A percentile compares a stretch with the other conserved stretches of the same genome.
These are phyloP conservation scores for Drosophila mimica DNA, from an alignment of 2,888 invertebrate genomes.

Conservation along the genomic window DNA sequence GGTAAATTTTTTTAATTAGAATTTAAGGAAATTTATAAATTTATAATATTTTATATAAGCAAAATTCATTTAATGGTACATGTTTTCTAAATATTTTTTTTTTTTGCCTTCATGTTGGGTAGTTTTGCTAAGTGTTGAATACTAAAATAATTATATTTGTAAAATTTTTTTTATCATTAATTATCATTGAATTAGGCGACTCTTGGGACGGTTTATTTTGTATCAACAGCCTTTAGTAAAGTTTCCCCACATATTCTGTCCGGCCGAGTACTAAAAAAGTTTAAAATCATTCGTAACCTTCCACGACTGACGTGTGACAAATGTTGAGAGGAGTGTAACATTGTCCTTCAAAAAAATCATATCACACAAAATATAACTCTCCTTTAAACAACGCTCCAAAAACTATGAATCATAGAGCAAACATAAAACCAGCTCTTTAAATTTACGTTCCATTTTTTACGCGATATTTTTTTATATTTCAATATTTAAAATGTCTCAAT, in stretches of 20 bases:
- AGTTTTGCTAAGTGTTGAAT: too few relatives aligned
- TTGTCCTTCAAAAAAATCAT: background rate
- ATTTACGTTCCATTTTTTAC: background rate
- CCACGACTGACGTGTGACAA: background rate
- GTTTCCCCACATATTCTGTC: background rate
- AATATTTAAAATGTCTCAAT: slow-evolving; percentile 2
- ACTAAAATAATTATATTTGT: too few relatives aligned
- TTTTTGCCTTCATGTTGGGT: too few relatives aligned
- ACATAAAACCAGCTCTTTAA: background rate
- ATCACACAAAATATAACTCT: background rate
- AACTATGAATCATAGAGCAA: background rate
- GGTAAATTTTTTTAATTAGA: background rate
- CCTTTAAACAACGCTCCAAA: background rate
- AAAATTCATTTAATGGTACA: too few relatives aligned
- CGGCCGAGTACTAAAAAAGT: background rate
- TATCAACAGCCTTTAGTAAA: background rate
- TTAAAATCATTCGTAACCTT: background rate
- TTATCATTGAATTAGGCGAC: background rate
- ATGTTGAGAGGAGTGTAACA: background rate
- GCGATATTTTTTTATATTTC: background rate
- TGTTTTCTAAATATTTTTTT: too few relatives aligned
- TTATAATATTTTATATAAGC: too few relatives aligned
- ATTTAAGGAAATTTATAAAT: background rate
- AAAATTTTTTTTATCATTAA: too few relatives aligned
- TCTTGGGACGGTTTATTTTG: background rate